A percentile compares a stretch with the other conserved stretches of the same genome.
These are phyloP conservation scores for Acromyrmex echinatior DNA, from an alignment of 1,140 invertebrate genomes.

Conservation along the genomic window DNA sequence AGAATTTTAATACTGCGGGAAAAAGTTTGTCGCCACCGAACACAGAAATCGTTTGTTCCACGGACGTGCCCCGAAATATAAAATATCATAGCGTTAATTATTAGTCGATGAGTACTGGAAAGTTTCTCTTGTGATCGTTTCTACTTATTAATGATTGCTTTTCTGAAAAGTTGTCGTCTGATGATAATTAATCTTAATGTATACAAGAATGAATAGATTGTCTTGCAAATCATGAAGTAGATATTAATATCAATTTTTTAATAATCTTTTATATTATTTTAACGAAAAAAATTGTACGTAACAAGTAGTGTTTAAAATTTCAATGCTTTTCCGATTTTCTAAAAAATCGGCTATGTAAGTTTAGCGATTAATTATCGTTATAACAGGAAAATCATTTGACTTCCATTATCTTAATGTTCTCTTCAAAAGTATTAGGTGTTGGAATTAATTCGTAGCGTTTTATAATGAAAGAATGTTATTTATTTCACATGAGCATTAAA, in stretches of 20 bases:
- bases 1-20: conserved; percentile 73
- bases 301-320: not conserved
- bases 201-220: not conserved
- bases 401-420: not conserved
- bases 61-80: conserved; percentile 67
- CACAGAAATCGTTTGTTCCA: conserved; percentile 61
- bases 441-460: too few relatives aligned
- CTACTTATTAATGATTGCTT: not conserved
- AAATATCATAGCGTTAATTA: conserved; percentile 60
- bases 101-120: not conserved
- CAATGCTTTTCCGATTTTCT: too few relatives aligned
- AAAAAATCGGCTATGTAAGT: not conserved
- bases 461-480: too few relatives aligned
- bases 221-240: not conserved
- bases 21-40: conserved; percentile 45
- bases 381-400: not conserved
- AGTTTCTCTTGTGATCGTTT: not conserved
- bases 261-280: not conserved
- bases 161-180: not conserved
- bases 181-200: not conserved
- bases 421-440: too few relatives aligned
- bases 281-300: too few relatives aligned
- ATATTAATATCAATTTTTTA: conserved; percentile 1
- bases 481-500: too few relatives aligned
- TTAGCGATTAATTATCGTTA: not conserved